Conservation (phyloP, 2,797 vertebrate genomes). For the Notolabrus celidotus region DNA sequence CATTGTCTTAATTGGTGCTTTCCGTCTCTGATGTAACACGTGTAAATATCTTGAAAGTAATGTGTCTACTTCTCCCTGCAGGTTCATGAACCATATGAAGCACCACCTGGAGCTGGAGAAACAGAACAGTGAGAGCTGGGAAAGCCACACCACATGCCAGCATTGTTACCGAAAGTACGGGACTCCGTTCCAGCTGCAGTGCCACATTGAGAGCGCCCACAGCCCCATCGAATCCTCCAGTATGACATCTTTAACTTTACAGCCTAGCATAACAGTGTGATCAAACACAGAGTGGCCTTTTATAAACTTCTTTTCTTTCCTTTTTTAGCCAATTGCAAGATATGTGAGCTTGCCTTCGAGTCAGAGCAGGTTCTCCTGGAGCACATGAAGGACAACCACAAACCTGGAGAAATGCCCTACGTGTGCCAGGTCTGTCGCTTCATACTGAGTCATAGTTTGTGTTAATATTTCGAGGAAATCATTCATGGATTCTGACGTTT, state of each 20-base stretch:
- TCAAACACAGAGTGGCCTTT: slow-evolving; percentile 2
- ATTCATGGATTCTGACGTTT: slow-evolving; percentile 24
- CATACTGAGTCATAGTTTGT: not conserved
- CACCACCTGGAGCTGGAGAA: slow-evolving; percentile 99
- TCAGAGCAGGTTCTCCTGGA: slow-evolving; percentile 97
- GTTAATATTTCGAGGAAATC: not conserved
- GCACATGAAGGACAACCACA: slow-evolving; percentile 99
- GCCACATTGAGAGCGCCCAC: slow-evolving; percentile 98
- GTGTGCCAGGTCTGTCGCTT: slow-evolving; percentile 92
- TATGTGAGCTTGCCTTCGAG: slow-evolving; percentile 98
- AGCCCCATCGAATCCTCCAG: slow-evolving; percentile 95
- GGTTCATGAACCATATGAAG: slow-evolving; percentile 99
- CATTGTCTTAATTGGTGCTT: not conserved
- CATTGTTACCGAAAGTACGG: slow-evolving; percentile 98
- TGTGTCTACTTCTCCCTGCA: slow-evolving; percentile 62
- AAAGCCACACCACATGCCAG: slow-evolving; percentile 98
- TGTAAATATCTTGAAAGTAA: not conserved
- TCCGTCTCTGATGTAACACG: not conserved
- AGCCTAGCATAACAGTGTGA: not conserved
- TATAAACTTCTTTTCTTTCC: slow-evolving; percentile 1
- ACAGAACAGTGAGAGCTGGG: slow-evolving; percentile 98
- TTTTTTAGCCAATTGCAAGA: slow-evolving; percentile 95
- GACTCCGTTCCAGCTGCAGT: slow-evolving; percentile 98
- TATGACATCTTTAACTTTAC: slow-evolving; percentile 63
- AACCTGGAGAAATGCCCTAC: slow-evolving; percentile 99